Evolutionary conservation across 2,113 vertebrate species (phyloP).

Genomic region (Peromyscus polionotus): DNA sequence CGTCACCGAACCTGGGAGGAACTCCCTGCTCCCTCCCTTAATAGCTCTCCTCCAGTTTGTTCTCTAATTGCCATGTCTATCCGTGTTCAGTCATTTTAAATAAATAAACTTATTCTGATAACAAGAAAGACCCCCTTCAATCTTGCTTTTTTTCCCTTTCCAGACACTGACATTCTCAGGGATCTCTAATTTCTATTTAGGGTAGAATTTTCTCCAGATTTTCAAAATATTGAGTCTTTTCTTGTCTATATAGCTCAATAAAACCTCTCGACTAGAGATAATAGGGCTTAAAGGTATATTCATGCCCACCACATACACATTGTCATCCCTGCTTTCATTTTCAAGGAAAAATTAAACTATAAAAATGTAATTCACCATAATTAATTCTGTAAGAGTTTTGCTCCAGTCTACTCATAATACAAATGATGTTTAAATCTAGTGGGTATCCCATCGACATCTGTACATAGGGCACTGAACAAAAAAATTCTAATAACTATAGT

Average conservation of each 20-base stretch:
- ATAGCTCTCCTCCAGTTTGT: neutral
- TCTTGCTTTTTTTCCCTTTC: neutral
- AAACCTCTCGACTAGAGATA: slow-evolving; percentile 11
- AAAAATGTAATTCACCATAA: slow-evolving; percentile 1
- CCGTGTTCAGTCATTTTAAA: neutral
- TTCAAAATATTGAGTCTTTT: neutral
- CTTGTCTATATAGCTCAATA: neutral
- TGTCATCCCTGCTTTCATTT: slow-evolving; percentile 35
- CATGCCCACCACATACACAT: neutral
- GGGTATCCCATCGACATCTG: neutral
- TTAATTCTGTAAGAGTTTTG: slow-evolving; percentile 51
- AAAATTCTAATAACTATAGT: neutral
- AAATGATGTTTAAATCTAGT: slow-evolving; percentile 10
- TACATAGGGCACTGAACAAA: neutral
- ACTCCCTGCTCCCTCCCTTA: neutral
- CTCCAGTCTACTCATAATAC: slow-evolving; percentile 2
- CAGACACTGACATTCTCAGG: neutral
- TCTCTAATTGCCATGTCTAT: slow-evolving; percentile 1
- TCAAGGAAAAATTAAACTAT: slow-evolving; percentile 35
- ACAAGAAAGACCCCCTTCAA: neutral
- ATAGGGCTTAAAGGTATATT: neutral
- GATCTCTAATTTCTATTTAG: slow-evolving; percentile 11
- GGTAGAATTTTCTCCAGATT: slow-evolving; percentile 8
- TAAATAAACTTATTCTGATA: neutral
- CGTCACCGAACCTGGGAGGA: neutral